Evolutionary conservation across 2,113 vertebrate species (phyloP).

Genomic region (Nerophis lumbriciformis): DNA sequence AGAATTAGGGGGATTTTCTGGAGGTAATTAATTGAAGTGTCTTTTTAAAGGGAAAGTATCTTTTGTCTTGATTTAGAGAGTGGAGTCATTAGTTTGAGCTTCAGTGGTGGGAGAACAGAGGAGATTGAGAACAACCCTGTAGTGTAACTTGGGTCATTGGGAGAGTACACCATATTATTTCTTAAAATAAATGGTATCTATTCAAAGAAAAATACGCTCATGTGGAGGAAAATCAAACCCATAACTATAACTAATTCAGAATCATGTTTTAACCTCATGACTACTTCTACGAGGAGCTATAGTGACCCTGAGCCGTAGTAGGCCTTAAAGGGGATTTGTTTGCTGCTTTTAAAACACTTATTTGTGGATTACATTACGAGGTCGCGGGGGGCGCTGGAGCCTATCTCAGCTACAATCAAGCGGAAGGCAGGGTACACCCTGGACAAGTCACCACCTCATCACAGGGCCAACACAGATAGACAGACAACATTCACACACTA

Average conservation of each 20-base stretch:
- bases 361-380: too few relatives aligned
- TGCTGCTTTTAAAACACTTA: too few relatives aligned
- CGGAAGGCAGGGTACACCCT: too few relatives aligned
- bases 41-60: conserved; percentile 54
- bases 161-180: conserved; percentile 5
- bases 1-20: conserved; percentile 62
- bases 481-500: too few relatives aligned
- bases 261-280: too few relatives aligned
- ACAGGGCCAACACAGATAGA: too few relatives aligned
- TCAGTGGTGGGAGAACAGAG: conserved; percentile 20
- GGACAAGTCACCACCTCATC: too few relatives aligned
- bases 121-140: conserved; percentile 27
- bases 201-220: neutral
- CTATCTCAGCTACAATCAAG: too few relatives aligned
- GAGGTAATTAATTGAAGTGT: conserved; percentile 67
- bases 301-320: too few relatives aligned
- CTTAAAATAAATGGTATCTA: conserved; percentile 9
- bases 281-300: too few relatives aligned
- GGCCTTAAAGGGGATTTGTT: too few relatives aligned
- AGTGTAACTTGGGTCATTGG: conserved; percentile 4
- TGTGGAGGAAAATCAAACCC: neutral
- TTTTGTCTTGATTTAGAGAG: conserved; percentile 63
- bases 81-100: conserved; percentile 53
- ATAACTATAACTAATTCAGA: neutral
- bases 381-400: too few relatives aligned